Evolutionary conservation across 1,140 invertebrate species (phyloP), one percentile per base, ranked within the genome.

Genomic region (Diorhabda carinulata): DNA sequence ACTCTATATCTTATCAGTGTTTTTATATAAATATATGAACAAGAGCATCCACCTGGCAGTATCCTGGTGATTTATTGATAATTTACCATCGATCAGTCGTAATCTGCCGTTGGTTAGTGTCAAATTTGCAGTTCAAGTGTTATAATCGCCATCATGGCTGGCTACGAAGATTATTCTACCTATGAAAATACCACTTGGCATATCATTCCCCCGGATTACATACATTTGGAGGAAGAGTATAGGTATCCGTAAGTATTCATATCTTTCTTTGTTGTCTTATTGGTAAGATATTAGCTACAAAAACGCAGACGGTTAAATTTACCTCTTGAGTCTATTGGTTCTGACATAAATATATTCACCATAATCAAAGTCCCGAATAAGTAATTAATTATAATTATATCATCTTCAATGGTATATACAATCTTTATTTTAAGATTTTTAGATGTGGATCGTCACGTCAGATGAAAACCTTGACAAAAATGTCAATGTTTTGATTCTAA

Each of bases 201-300:
- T 70, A 83, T 89, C 59, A 87, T 89, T 67, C 88, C 89, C 5
- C 87, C 88, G 72, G 88, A 90, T 80, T 90, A 91, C 78, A 81
- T 85, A 45, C 84, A 86, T 40, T 84, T 84, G 72, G 88, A 88
- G 59, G 88, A 89, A 25, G 85, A 87, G 71, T 86, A 86, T 72
- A 80, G 84, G 81, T 86, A 81, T 77, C 73, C 76, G 80, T 81
- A 77, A 82, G 80, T 78, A 71, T 2, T 57, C 47, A 5, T 66
- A 43, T 63, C n/a, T 56, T 7, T 25, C 25, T 25, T 25, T 25
- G 25, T 25, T 25, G 25, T 25, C 57, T n/a, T n/a, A 57, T 57
- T 7, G n/a, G 3, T 57, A 57, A 25, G 57, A 57, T 57, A 5
- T 57, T 57, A 25, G 0, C 6, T 56, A 56, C n/a, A 56, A 56